Conservation (phyloP, 2,888 invertebrate genomes). For the Caenorhabditis sp. region DNA sequence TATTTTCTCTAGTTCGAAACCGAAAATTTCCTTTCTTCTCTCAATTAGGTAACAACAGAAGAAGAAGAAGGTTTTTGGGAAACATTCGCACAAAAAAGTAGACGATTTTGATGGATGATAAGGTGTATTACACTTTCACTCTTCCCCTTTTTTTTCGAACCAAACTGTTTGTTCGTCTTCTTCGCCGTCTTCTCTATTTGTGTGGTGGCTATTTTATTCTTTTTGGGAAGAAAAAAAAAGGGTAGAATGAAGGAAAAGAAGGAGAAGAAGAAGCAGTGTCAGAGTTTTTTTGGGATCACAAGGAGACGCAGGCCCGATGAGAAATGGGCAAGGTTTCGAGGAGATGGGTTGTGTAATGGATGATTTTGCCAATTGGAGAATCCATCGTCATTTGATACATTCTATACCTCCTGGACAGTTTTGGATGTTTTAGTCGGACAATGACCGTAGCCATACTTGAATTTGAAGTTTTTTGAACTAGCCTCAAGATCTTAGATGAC, state of each 20-base stretch:
- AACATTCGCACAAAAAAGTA: conserved; percentile 25
- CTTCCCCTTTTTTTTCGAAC: conserved; percentile 5
- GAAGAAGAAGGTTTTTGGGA: neutral
- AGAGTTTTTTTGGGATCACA: conserved; percentile 30
- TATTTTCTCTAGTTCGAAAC: neutral
- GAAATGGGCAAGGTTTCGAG: conserved; percentile 9
- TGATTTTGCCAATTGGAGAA: conserved; percentile 19
- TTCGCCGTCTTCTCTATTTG: conserved; percentile 17
- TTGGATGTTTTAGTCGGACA: neutral
- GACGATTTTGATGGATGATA: conserved; percentile 32
- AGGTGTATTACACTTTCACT: conserved; percentile 44
- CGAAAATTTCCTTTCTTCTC: neutral
- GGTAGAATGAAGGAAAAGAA: neutral
- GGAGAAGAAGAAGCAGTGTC: conserved; percentile 17
- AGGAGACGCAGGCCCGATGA: conserved; percentile 11
- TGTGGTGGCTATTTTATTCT: conserved; percentile 41
- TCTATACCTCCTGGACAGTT: conserved; percentile 28
- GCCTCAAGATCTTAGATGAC: no score
- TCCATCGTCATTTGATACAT: conserved; percentile 13
- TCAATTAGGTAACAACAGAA: neutral
- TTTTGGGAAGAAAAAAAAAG: conserved; percentile 6
- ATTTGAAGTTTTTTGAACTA: no score
- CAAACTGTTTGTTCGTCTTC: conserved; percentile 25
- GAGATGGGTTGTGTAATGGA: conserved; percentile 26
- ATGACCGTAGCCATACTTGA: neutral